Evolutionary conservation across 2,888 invertebrate genomes (phyloP).

Genomic region (Habroteleia sp.): DNA sequence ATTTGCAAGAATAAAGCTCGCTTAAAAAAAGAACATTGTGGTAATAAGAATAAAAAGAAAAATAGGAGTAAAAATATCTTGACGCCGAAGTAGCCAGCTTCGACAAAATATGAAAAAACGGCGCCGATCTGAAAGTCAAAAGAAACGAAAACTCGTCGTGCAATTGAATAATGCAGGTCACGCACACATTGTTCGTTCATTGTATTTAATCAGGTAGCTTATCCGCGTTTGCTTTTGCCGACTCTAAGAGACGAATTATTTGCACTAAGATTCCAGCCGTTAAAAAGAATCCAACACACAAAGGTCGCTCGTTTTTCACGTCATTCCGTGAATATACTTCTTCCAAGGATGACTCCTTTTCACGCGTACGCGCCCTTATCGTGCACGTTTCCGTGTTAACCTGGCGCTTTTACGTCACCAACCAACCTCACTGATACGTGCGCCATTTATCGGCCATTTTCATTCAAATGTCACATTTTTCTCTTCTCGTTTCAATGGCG

Average conservation of each 20-base stretch:
- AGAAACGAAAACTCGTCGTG: constrained; percentile 11
- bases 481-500: neutral
- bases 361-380: constrained; percentile 29
- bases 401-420: constrained; percentile 32
- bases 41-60: neutral
- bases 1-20: no score
- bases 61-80: neutral
- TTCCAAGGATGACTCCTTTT: constrained; percentile 54
- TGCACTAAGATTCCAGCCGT: constrained; percentile 11
- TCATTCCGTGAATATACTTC: constrained; percentile 33
- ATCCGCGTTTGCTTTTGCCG: constrained; percentile 26
- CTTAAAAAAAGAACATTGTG: neutral
- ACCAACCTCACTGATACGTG: constrained; percentile 3
- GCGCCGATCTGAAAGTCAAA: constrained; percentile 7
- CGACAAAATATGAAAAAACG: constrained; percentile 10
- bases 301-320: constrained; percentile 50
- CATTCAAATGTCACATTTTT: constrained; percentile 1
- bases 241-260: constrained; percentile 14
- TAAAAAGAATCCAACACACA: constrained; percentile 24
- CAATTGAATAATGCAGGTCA: constrained; percentile 38
- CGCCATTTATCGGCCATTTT: neutral
- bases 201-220: constrained; percentile 42
- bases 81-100: neutral
- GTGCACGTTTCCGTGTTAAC: constrained; percentile 46
- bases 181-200: constrained; percentile 23